Percentiles rank a stretch among this genome's conserved stretches.
phyloP scores from a whole-genome alignment of 2,797 vertebrate genomes.

The Sebastes iracundus region DNA sequence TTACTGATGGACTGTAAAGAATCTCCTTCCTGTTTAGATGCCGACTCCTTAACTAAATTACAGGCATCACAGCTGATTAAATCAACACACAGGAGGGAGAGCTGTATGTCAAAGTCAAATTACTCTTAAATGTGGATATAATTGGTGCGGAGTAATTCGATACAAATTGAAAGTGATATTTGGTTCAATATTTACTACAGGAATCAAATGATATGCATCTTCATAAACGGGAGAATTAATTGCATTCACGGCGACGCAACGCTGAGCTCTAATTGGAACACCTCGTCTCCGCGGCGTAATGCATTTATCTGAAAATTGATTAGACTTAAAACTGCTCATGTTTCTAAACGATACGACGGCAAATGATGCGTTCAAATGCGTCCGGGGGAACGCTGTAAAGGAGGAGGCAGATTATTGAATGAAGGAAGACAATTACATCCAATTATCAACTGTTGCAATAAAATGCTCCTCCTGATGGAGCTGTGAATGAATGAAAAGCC shows the following conservation, averaged over 20 bases:
- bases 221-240: not conserved
- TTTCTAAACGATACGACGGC: not conserved
- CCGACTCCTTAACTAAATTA: no score
- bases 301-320: not conserved
- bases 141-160: not conserved
- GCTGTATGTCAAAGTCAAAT: not conserved
- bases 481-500: not conserved
- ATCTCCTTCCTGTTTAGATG: no score
- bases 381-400: not conserved
- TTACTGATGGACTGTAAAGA: no score
- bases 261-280: not conserved
- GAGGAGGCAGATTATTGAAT: not conserved
- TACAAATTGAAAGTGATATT: not conserved
- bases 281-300: not conserved
- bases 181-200: not conserved
- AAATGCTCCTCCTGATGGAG: not conserved
- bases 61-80: not conserved
- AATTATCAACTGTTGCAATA: slow-evolving; percentile 1
- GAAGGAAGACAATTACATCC: not conserved
- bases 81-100: not conserved
- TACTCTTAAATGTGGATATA: not conserved
- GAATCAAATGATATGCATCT: not conserved
- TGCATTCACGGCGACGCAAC: not conserved
- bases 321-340: not conserved
- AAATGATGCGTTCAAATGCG: not conserved